Evolutionary conservation across 2,797 vertebrate genomes (phyloP).

Genomic region (Monodelphis domestica): DNA sequence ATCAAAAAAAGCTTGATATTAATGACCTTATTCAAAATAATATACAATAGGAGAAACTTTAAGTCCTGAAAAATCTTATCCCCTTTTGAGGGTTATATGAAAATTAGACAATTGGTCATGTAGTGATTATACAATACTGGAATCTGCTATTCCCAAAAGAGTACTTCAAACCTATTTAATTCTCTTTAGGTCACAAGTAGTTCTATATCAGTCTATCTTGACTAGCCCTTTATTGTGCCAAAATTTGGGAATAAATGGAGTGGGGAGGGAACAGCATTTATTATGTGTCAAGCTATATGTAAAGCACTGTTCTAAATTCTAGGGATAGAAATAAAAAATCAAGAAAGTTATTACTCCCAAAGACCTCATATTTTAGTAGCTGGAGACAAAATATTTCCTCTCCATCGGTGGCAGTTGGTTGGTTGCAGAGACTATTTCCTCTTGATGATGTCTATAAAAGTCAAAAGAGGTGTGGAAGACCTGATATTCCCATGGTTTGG

Average conservation of each 20-base stretch:
- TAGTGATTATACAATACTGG: background rate
- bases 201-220: background rate
- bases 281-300: background rate
- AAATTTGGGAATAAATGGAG: background rate
- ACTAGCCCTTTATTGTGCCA: background rate
- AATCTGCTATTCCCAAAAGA: background rate
- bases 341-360: background rate
- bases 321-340: background rate
- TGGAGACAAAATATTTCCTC: background rate
- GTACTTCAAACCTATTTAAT: background rate
- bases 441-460: background rate
- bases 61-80: background rate
- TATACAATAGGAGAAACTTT: background rate
- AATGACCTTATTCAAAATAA: background rate
- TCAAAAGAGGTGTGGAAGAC: background rate
- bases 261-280: background rate
- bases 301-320: background rate
- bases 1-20: background rate
- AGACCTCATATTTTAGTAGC: background rate
- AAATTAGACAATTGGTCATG: background rate
- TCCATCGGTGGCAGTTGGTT: background rate
- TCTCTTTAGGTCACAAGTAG: background rate
- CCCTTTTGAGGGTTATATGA: background rate
- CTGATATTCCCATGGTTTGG: background rate
- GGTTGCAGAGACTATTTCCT: background rate